These are phyloP conservation scores for Augochlorella aurata DNA, from an alignment of 2,888 invertebrate genomes.

Conservation along the genomic window DNA sequence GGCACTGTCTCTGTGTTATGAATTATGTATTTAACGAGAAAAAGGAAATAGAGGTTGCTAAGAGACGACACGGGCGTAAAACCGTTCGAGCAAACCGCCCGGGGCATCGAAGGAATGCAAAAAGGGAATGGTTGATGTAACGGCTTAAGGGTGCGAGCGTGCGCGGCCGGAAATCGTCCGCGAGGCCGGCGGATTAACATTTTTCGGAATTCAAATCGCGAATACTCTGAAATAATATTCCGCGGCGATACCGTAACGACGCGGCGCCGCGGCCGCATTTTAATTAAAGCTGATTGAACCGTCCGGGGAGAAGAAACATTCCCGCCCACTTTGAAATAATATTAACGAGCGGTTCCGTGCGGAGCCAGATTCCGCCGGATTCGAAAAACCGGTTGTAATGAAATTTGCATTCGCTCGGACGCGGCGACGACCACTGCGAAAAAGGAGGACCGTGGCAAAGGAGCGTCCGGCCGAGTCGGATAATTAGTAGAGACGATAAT, in stretches of 20 bases:
- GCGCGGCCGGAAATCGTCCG: not conserved
- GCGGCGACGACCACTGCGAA: not conserved
- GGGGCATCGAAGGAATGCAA: conserved; percentile 19
- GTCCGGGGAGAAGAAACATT: not conserved
- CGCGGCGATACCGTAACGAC: conserved; percentile 2
- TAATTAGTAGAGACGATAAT: conserved; percentile 37
- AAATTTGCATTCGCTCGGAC: not conserved
- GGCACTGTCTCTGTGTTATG: not conserved
- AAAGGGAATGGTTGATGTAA: conserved; percentile 35
- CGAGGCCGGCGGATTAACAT: conserved; percentile 9
- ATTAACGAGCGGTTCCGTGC: not conserved
- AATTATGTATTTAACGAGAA: conserved; percentile 33
- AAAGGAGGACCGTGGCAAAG: not conserved
- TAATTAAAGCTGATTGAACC: conserved; percentile 14
- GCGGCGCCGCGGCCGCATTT: not conserved
- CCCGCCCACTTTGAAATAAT: conserved; percentile 9
- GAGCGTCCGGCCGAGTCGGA: not conserved
- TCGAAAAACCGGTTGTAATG: not conserved
- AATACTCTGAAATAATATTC: conserved; percentile 42
- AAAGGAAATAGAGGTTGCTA: conserved; percentile 35
- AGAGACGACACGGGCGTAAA: conserved; percentile 45
- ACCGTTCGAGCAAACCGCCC: conserved; percentile 36
- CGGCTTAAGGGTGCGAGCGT: not conserved
- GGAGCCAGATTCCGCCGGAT: not conserved
- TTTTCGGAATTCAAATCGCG: conserved; percentile 25